Evolutionary conservation across 2,888 invertebrate species (phyloP), one percentile per base, ranked within the genome.

Genomic region (Spilosoma lubricipeda): DNA sequence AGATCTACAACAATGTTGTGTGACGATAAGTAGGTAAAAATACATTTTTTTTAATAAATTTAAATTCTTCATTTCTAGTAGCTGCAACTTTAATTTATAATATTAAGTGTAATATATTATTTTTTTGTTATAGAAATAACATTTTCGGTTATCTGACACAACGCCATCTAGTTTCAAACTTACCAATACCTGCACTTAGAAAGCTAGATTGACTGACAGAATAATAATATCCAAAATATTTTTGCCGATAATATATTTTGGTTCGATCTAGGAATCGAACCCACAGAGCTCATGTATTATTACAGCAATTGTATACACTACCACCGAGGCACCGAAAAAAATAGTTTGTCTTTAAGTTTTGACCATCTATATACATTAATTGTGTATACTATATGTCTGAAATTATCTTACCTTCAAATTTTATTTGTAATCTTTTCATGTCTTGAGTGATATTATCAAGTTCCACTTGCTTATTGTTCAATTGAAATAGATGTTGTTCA

Each of bases 371-470:
- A 36, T 36, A 48, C 4, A 48, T 4, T 48, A 48, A 48, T 20
- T 48, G 15, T 48, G 20, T 48, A 3, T 20, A 20, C 0, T 4
- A n/a, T n/a, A 56, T n/a, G n/a, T 56, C n/a, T n/a, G 11, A 3
- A 23, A 39, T 36, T 18, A 8, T 7, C 88, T 85, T 87, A 91
- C 91, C 85, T 80, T 88, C 82, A 71, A 80, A 84, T 65, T 88
- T 83, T 18, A 79, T 79, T 81, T 87, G 84, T 68, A 91, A 75
- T 69, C 73, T 77, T 65, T 84, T 82, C 18, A 87, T 80, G 71
- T 86, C 82, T 18, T 80, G 77, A 39, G 74, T 73, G 39, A 86
- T 67, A 45, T 80, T 83, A n/a, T 78, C 77, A 42, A 90, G 73
- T n/a, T 88, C 84, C 33, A 79, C 71, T 67, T 85, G 80, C 72